phyloP scores from a whole-genome alignment of 2,797 vertebrate species.

The Galagoides demidoff region DNA sequence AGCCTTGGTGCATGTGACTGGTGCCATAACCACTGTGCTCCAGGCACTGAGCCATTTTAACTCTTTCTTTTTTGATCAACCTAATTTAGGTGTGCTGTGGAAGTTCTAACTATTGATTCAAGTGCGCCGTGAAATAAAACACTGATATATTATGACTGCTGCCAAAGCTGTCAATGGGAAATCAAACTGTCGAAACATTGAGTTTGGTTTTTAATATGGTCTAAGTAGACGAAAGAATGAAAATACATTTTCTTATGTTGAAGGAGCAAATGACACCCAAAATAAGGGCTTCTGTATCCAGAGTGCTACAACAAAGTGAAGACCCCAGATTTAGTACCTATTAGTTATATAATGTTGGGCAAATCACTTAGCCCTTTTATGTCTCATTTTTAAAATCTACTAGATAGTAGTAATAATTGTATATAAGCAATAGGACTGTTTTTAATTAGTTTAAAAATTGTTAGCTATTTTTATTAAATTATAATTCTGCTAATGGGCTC shows the following conservation, averaged over 20 bases:
- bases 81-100: too few relatives aligned
- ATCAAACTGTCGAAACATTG: conserved; percentile 5
- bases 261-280: conserved; percentile 19
- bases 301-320: conserved; percentile 26
- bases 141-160: background rate
- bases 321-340: background rate
- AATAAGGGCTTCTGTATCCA: background rate
- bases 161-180: background rate
- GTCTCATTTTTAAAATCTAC: conserved; percentile 18
- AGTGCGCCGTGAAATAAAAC: too few relatives aligned
- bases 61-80: too few relatives aligned
- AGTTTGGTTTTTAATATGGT: conserved; percentile 18
- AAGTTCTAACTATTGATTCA: too few relatives aligned
- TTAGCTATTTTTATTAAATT: conserved; percentile 30
- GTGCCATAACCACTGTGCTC: too few relatives aligned
- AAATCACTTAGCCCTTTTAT: background rate
- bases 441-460: background rate
- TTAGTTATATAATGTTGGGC: background rate
- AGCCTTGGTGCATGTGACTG: too few relatives aligned
- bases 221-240: conserved; percentile 26
- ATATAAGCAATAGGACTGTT: background rate
- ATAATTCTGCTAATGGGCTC: background rate
- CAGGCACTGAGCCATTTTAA: too few relatives aligned
- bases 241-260: conserved; percentile 30
- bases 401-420: background rate